A percentile compares a stretch with the other conserved stretches of the same genome.
Evolutionary conservation across 2,888 invertebrate genomes (phyloP).

Genomic region (Pasiphila rectangulata): DNA sequence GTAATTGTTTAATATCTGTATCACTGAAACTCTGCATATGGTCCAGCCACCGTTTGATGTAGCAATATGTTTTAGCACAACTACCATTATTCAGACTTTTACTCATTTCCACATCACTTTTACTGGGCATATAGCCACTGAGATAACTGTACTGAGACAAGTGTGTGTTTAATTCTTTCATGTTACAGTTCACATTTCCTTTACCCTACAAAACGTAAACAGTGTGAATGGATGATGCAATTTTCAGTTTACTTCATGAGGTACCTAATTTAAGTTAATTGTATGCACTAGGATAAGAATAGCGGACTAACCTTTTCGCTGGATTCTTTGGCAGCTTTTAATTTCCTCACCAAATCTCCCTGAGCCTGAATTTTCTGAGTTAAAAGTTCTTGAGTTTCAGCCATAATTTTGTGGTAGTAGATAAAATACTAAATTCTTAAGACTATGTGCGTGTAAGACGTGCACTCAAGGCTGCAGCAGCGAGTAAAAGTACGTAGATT

Average conservation of each 20-base stretch:
- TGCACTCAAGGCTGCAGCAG: slow-evolving; percentile 46
- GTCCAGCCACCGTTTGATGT: slow-evolving; percentile 82
- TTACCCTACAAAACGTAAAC: slow-evolving; percentile 57
- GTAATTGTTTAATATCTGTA: slow-evolving; percentile 71
- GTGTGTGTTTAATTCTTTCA: slow-evolving; percentile 63
- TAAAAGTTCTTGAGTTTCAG: slow-evolving; percentile 60
- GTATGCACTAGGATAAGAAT: neutral
- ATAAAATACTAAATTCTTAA: neutral
- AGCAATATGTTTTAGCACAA: slow-evolving; percentile 61
- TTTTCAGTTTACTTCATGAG: slow-evolving; percentile 1
- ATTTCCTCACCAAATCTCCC: slow-evolving; percentile 89
- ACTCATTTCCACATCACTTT: slow-evolving; percentile 68
- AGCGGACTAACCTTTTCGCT: slow-evolving; percentile 85
- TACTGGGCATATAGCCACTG: slow-evolving; percentile 78
- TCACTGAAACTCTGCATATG: slow-evolving; percentile 82
- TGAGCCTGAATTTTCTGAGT: slow-evolving; percentile 80
- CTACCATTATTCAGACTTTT: slow-evolving; percentile 51
- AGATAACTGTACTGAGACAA: slow-evolving; percentile 80
- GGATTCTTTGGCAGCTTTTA: slow-evolving; percentile 90
- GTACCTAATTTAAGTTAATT: neutral
- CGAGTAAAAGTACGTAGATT: slow-evolving; percentile 48
- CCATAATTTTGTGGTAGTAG: slow-evolving; percentile 45
- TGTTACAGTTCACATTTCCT: slow-evolving; percentile 45
- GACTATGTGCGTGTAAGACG: slow-evolving; percentile 14
- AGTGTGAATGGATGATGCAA: slow-evolving; percentile 43